phyloP scores from a whole-genome alignment of 2,888 invertebrate species.

The Linhomoeus sp. region DNA sequence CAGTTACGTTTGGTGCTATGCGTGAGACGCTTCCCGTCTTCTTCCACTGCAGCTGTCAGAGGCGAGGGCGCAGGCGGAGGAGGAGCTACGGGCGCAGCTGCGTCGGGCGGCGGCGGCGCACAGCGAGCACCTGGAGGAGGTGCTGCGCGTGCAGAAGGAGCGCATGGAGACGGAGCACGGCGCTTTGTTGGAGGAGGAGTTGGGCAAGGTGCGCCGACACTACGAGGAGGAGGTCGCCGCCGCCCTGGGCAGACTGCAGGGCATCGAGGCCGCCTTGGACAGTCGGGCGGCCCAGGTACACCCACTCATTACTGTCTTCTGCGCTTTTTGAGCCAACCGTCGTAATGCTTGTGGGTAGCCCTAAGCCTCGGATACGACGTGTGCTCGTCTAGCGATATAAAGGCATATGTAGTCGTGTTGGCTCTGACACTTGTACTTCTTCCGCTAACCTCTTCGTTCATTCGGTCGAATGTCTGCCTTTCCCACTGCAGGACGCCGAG shows the following conservation, averaged over 20 bases:
- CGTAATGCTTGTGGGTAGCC: no score
- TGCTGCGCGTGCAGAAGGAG: constrained; percentile 42
- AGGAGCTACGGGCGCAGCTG: constrained; percentile 52
- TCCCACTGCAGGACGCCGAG: constrained; percentile 25
- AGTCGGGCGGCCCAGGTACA: constrained; percentile 31
- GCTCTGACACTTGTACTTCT: no score
- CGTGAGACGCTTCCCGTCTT: no score
- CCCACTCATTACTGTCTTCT: constrained; percentile 17
- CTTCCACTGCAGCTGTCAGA: constrained; percentile 37
- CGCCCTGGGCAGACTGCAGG: constrained; percentile 51
- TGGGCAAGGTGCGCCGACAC: constrained; percentile 43
- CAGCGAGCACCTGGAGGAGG: constrained; percentile 46
- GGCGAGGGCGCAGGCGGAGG: constrained; percentile 41
- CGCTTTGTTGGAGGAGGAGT: constrained; percentile 42
- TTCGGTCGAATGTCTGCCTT: no score
- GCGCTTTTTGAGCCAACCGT: no score
- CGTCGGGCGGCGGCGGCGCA: constrained; percentile 68
- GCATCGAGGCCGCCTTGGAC: constrained; percentile 53
- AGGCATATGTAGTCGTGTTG: no score
- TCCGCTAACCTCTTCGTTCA: no score
- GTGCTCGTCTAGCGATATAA: no score
- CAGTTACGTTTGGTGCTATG: no score
- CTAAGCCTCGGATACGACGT: no score
- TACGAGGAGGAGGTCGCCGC: constrained; percentile 51
- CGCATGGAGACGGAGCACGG: constrained; percentile 35